These are phyloP conservation scores for Labeo calbasu DNA, from an alignment of 2,797 vertebrate species.

Conservation along the genomic window DNA sequence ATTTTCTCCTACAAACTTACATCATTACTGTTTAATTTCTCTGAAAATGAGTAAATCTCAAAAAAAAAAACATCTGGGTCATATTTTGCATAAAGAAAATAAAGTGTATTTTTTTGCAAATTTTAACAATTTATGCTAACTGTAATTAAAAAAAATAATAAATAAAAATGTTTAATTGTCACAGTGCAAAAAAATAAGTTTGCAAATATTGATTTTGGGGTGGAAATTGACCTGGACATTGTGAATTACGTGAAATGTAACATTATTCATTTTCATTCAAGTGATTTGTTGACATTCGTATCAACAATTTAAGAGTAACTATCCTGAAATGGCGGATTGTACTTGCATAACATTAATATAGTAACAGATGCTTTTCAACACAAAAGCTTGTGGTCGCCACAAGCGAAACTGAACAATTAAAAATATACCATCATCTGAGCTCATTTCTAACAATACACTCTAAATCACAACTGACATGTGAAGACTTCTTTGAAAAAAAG, in stretches of 20 bases:
- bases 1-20: not conserved
- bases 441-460: not conserved
- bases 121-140: not conserved
- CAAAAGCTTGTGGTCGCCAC: not conserved
- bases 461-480: not conserved
- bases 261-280: not conserved
- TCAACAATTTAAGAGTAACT: not conserved
- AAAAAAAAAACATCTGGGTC: not conserved
- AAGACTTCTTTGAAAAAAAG: not conserved
- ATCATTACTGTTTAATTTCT: not conserved
- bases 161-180: not conserved
- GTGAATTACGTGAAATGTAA: not conserved
- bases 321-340: not conserved
- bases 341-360: not conserved
- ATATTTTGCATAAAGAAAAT: not conserved
- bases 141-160: not conserved
- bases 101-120: not conserved
- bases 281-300: not conserved
- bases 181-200: not conserved
- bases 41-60: not conserved
- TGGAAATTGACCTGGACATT: not conserved
- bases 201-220: not conserved
- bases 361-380: slow-evolving; percentile 6
- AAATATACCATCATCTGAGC: not conserved
- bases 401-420: not conserved